Evolutionary conservation across 2,113 vertebrate species (phyloP).

Genomic region (Mionectes macconnelli): DNA sequence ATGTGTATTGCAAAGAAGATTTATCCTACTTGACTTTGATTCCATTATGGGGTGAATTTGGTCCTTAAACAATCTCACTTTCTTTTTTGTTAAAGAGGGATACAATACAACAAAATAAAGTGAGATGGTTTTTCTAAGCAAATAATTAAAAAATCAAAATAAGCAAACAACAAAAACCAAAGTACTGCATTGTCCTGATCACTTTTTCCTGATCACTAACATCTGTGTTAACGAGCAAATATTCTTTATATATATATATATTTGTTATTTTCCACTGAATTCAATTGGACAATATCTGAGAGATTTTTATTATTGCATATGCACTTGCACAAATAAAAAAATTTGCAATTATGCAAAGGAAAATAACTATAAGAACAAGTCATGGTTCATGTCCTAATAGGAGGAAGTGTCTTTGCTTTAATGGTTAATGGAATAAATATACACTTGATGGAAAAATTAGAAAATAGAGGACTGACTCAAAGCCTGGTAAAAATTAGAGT

Average conservation of each 20-base stretch:
- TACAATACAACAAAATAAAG: not conserved
- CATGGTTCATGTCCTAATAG: not conserved
- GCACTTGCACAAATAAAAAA: not conserved
- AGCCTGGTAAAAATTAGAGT: not conserved
- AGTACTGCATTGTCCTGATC: not conserved
- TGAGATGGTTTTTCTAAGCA: not conserved
- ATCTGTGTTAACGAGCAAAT: not conserved
- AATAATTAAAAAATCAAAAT: not conserved
- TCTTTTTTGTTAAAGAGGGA: not conserved
- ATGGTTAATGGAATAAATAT: not conserved
- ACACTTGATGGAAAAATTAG: not conserved
- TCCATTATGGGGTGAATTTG: not conserved
- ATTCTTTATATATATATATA: not conserved
- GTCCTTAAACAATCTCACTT: not conserved
- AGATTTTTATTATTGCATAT: not conserved
- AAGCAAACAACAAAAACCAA: not conserved
- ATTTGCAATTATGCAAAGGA: not conserved
- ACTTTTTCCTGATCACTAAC: not conserved
- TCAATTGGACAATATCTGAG: not conserved
- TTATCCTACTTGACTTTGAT: not conserved
- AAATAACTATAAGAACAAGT: not conserved
- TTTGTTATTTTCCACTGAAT: not conserved
- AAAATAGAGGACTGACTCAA: not conserved
- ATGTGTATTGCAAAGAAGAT: not conserved
- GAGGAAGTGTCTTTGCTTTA: not conserved